These are phyloP conservation scores for Oryctes rhinoceros DNA, from an alignment of 1,140 invertebrate species.

Conservation along the genomic window DNA sequence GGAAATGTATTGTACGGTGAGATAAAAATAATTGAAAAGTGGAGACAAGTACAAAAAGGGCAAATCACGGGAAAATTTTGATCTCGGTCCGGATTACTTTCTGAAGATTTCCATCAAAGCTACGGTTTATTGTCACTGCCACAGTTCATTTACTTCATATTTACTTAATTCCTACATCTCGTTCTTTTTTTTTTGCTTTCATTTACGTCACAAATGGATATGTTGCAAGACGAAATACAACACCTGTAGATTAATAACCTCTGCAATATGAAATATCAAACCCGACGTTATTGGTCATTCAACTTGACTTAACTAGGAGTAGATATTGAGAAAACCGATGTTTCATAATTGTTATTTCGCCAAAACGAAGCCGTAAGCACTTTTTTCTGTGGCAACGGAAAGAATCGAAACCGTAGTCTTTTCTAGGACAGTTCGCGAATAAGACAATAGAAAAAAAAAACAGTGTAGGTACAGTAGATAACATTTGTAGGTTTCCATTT, in stretches of 20 bases:
- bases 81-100: no score
- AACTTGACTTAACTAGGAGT: not conserved
- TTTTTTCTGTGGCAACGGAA: constrained; percentile 9
- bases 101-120: no score
- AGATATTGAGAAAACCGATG: not conserved
- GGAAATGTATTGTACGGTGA: no score
- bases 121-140: no score
- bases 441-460: not conserved
- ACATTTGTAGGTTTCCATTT: no score
- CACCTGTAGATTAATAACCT: constrained; percentile 7
- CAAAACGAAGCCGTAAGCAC: not conserved
- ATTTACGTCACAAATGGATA: not conserved
- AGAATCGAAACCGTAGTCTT: not conserved
- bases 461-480: not conserved
- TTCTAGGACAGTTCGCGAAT: not conserved
- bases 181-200: no score
- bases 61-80: no score
- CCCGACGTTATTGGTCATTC: not conserved
- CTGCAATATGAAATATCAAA: constrained; percentile 7
- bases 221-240: not conserved
- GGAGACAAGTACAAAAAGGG: no score
- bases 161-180: no score
- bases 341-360: not conserved
- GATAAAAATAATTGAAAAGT: no score
- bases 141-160: no score